These are phyloP conservation scores for Orthosia gothica DNA, from an alignment of 2,888 invertebrate species.

Conservation along the genomic window DNA sequence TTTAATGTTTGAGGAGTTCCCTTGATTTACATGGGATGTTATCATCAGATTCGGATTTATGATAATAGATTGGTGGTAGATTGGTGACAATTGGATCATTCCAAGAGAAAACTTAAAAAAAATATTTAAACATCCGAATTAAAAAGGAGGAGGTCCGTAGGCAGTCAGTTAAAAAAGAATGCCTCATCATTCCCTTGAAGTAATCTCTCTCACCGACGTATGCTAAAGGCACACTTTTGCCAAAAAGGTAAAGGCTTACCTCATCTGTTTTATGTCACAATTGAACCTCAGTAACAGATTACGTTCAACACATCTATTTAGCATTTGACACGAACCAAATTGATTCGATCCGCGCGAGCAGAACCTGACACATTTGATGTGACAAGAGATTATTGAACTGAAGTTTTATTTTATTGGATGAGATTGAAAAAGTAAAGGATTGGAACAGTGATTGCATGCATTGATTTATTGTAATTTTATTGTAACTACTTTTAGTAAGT, in stretches of 20 bases:
- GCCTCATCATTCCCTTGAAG: no score
- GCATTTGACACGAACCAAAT: conserved; percentile 62
- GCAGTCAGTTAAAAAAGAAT: no score
- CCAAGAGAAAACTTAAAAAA: no score
- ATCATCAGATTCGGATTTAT: no score
- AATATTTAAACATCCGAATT: no score
- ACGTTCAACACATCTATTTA: conserved; percentile 49
- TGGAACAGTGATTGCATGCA: neutral
- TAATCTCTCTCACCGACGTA: neutral
- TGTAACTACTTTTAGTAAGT: neutral
- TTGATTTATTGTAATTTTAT: neutral
- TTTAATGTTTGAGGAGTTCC: no score
- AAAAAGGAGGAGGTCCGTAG: no score
- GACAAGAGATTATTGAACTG: conserved; percentile 47
- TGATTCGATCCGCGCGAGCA: conserved; percentile 38
- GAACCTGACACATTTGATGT: conserved; percentile 25
- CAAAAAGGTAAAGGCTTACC: neutral
- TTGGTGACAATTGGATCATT: no score
- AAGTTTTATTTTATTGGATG: conserved; percentile 34
- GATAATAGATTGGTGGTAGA: no score
- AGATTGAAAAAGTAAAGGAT: neutral
- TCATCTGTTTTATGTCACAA: neutral
- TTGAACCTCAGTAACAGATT: conserved; percentile 29
- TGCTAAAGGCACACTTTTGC: neutral
- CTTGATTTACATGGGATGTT: no score